phyloP scores from a whole-genome alignment of 2,888 invertebrate genomes.

The Adelphocoris suturalis region DNA sequence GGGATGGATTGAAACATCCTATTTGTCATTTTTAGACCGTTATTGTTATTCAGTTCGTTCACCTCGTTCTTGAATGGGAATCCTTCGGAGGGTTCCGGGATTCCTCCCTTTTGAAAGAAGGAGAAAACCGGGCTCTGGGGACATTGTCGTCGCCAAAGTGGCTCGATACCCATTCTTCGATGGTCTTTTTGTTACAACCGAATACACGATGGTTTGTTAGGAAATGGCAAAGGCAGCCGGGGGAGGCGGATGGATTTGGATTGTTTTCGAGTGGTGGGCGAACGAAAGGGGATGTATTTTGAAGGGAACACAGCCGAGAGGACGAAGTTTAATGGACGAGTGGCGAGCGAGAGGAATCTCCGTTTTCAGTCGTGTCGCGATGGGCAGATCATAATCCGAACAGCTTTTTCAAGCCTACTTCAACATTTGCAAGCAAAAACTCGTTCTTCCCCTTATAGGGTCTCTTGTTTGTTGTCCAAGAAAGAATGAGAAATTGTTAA shows the following conservation, averaged over 20 bases:
- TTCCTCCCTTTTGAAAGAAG: neutral
- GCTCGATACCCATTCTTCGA: constrained; percentile 38
- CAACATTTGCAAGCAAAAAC: too few relatives aligned
- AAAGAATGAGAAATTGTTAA: too few relatives aligned
- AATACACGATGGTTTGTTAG: neutral
- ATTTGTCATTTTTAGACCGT: too few relatives aligned
- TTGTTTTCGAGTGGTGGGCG: neutral
- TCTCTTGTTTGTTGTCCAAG: too few relatives aligned
- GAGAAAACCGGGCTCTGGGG: neutral
- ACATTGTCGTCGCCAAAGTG: constrained; percentile 31
- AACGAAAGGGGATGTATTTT: neutral
- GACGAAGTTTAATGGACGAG: neutral
- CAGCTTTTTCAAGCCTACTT: neutral
- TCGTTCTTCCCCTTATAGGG: too few relatives aligned
- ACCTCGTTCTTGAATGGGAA: too few relatives aligned
- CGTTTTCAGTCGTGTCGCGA: neutral
- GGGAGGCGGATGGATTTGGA: neutral
- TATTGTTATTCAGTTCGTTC: too few relatives aligned
- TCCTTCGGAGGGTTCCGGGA: too few relatives aligned
- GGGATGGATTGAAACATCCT: too few relatives aligned
- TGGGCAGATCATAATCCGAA: neutral
- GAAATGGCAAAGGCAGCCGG: neutral
- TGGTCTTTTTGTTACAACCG: constrained; percentile 38
- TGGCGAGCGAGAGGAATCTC: neutral
- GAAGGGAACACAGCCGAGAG: neutral